Percentiles rank a stretch among this genome's conserved stretches.
Evolutionary conservation across 2,888 invertebrate species (phyloP).

Genomic region (Amiota minor): DNA sequence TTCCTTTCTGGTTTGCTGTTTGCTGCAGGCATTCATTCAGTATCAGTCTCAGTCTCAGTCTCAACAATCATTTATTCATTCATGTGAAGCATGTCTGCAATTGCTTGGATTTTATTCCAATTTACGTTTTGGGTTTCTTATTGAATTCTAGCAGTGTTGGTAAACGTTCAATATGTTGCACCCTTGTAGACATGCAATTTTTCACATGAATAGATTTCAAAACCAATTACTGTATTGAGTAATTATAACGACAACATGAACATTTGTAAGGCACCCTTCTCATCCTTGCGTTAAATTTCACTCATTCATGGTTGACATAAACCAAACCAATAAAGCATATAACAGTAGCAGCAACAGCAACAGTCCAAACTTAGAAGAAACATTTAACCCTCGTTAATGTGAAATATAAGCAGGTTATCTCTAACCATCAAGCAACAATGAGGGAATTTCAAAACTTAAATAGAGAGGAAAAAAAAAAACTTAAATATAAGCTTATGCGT

Average conservation of each 20-base stretch:
- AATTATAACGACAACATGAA: conserved; percentile 10
- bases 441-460: not conserved
- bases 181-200: conserved; percentile 35
- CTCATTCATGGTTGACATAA: not conserved
- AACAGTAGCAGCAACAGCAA: not conserved
- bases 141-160: not conserved
- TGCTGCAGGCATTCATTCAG: too few species aligned
- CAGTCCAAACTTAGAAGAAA: not conserved
- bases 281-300: conserved; percentile 7
- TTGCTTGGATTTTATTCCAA: conserved; percentile 9
- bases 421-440: conserved; percentile 2
- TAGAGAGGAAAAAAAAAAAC: not conserved
- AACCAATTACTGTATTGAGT: conserved; percentile 24
- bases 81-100: conserved; percentile 16
- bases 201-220: conserved; percentile 28
- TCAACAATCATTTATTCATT: not conserved
- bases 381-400: conserved; percentile 27
- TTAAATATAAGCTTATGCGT: not conserved
- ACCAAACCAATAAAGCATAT: not conserved
- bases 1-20: too few species aligned
- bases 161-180: conserved; percentile 13
- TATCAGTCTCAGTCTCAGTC: too few species aligned
- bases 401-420: conserved; percentile 11
- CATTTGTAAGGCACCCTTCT: conserved; percentile 13
- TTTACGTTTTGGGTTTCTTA: not conserved